Evolutionary conservation across 2,797 vertebrate species (phyloP).

Genomic region (Smutsia temminckii): DNA sequence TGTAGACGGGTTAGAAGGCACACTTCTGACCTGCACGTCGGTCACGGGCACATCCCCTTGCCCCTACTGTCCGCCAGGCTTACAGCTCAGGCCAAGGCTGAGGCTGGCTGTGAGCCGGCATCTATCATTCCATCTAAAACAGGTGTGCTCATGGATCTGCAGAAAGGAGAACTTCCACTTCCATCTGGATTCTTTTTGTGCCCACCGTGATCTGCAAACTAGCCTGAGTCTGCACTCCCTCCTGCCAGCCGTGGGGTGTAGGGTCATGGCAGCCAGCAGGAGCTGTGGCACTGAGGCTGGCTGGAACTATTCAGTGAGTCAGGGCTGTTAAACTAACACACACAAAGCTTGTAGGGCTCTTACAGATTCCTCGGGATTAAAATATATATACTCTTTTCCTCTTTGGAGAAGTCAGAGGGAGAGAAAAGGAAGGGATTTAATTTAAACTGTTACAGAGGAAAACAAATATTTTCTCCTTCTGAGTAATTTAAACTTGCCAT

Average conservation of each 20-base stretch:
- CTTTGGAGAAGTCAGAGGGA: background rate
- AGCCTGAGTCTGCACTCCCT: accelerated
- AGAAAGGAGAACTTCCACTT: accelerated
- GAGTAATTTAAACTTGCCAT: background rate
- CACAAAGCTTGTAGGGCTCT: accelerated
- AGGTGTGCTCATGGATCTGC: accelerated
- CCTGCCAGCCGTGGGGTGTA: accelerated
- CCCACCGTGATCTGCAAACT: background rate
- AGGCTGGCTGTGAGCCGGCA: background rate
- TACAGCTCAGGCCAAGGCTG: accelerated
- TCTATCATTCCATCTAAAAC: background rate
- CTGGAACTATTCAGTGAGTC: accelerated
- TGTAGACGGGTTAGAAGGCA: background rate
- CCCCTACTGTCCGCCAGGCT: background rate
- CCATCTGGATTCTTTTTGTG: background rate
- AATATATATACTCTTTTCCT: background rate
- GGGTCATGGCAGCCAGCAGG: background rate
- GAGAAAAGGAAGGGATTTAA: background rate
- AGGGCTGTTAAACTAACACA: accelerated
- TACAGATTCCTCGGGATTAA: background rate
- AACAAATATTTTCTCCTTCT: background rate
- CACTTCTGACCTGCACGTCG: accelerated
- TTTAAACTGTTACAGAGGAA: background rate
- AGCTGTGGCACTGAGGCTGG: background rate
- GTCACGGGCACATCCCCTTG: accelerated